Base-by-base conservation (phyloP, 1,140 invertebrate genomes). In the Ceratitis capitata region DNA sequence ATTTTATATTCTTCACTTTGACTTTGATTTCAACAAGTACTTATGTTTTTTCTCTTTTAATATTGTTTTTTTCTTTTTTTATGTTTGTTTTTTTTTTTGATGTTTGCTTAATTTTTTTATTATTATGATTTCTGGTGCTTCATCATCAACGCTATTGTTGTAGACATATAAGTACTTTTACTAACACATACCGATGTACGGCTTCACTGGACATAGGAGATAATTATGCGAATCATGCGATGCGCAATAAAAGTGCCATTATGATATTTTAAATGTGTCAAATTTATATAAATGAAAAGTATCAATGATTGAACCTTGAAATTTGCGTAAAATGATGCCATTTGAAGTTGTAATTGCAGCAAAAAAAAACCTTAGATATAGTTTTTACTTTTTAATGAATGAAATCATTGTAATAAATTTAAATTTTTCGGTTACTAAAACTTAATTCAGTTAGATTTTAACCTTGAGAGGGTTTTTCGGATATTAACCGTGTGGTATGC, bases 221-320 rank as follows among this genome's bases (percentile, higher is more conserved):
- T 69, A 69, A 69, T 69, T 69, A 69, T 35, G 61, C 61, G 29
- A 69, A 35, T 69, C 61, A 39, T 35, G 61, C 14, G 19, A 7
- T 39, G 16, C 5, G 61, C 61, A 69, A 69, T 69, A 35, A 69
- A 69, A 69, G 32, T 12, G 16, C 61, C 61, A 69, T 69, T 39
- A 69, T 6, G 32, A 16, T 6, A 9, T 69, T 35, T 69, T 6
- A 69, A 69, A 69, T 69, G 32, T 69, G 61, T 6, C 35, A 69
- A 69, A 69, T 39, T 19, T 19, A n/a, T n/a, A n/a, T n/a, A 32
- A 69, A 35, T 12, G 29, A 19, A 69, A 32, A 35, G 61, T 69
- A 69, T 35, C 61, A 69, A 69, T 39, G 32, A 69, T 19, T 69
- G 61, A 35, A 69, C 61, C 61, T 69, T 69, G 61, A 69, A 69